A percentile compares a stretch with the other conserved stretches of the same genome.
Evolutionary conservation across 2,888 invertebrate genomes (phyloP).

Genomic region (Melanchra persicariae): DNA sequence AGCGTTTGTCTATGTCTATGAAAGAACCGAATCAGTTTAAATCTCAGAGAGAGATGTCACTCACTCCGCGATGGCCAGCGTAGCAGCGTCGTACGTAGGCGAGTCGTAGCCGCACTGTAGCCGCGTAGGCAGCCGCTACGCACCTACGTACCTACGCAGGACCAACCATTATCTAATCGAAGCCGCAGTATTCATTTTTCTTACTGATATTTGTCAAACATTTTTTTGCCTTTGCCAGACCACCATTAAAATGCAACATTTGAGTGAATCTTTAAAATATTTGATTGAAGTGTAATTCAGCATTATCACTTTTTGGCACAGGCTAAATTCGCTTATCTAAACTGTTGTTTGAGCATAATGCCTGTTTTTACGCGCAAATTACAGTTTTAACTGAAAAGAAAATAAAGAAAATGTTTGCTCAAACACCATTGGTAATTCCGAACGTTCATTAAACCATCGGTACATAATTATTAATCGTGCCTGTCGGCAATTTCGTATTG

Average conservation of each 20-base stretch:
- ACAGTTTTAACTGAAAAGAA: not conserved
- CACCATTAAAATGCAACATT: not conserved
- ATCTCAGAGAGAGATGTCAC: too few species aligned
- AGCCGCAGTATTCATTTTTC: too few species aligned
- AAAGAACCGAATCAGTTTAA: not conserved
- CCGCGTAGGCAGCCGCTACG: not conserved
- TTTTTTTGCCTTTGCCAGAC: not conserved
- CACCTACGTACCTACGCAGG: too few species aligned
- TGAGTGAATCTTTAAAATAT: too few species aligned
- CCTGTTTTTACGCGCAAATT: too few species aligned
- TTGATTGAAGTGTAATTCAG: too few species aligned
- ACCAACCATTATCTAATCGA: too few species aligned
- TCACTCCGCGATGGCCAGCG: not conserved
- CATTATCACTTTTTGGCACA: not conserved
- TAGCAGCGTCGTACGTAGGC: not conserved
- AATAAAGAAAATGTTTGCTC: not conserved
- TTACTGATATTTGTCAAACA: too few species aligned
- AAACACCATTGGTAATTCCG: not conserved
- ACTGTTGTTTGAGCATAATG: too few species aligned
- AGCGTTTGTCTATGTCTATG: too few species aligned
- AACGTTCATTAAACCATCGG: too few species aligned
- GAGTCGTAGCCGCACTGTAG: not conserved
- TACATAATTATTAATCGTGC: slow-evolving; percentile 13
- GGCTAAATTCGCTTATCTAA: too few species aligned
- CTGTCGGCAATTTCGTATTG: not conserved